phyloP scores from a whole-genome alignment of 2,113 vertebrate species.

The Thalassoma bifasciatum region DNA sequence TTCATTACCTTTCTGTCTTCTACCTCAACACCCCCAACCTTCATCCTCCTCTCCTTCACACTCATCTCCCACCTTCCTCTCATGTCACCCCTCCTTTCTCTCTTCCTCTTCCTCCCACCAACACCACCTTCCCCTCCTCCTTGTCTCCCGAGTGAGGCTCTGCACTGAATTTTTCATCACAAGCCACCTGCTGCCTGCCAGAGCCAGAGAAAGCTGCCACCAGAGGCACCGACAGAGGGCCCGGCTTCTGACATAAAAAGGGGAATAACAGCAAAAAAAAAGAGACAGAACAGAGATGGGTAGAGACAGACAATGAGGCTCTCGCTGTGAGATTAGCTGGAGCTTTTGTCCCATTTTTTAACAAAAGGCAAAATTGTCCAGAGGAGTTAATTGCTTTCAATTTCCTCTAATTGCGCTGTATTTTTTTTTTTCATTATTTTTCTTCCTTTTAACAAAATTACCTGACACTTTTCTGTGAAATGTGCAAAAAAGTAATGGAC shows the following conservation, averaged over 20 bases:
- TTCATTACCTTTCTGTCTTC: conserved; percentile 46
- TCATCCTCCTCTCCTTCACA: conserved; percentile 21
- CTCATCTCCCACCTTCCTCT: conserved; percentile 23
- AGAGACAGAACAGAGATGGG: conserved; percentile 42
- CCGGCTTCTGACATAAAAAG: conserved; percentile 55
- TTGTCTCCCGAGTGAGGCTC: conserved; percentile 55
- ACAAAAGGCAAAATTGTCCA: conserved; percentile 59
- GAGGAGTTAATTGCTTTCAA: conserved; percentile 62
- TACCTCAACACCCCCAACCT: conserved; percentile 45
- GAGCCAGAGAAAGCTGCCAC: conserved; percentile 67
- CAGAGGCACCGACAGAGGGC: conserved; percentile 59
- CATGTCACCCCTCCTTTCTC: conserved; percentile 19
- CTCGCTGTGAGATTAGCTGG: conserved; percentile 44
- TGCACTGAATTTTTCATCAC: conserved; percentile 79
- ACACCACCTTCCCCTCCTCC: conserved; percentile 33
- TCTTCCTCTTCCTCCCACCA: conserved; percentile 25
- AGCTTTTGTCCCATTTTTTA: conserved; percentile 46
- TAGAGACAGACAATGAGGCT: conserved; percentile 41
- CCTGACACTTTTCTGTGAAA: conserved; percentile 14
- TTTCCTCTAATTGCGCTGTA: conserved; percentile 50
- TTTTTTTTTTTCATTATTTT: conserved; percentile 19
- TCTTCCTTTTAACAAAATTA: conserved; percentile 43
- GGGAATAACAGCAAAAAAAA: conserved; percentile 32
- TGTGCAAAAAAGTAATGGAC: not conserved
- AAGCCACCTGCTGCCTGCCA: conserved; percentile 78